Conservation (phyloP, 2,113 vertebrate genomes). For the Chinchilla lanigera region DNA sequence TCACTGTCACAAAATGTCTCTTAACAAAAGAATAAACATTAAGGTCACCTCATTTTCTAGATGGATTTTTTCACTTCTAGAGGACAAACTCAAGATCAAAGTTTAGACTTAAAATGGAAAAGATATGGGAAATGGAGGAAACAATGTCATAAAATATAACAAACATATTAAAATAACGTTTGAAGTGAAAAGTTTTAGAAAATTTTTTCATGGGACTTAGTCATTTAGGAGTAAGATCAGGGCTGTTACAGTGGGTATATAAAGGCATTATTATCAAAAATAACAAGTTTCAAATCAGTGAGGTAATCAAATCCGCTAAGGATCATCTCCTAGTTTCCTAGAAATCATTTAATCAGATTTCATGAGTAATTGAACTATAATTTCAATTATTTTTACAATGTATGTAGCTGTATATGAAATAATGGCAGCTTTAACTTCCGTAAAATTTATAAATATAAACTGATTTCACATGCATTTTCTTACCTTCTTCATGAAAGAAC, state of each 20-base stretch:
- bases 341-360: background rate
- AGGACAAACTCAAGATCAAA: conserved; percentile 23
- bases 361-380: background rate
- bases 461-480: background rate
- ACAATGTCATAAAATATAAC: background rate
- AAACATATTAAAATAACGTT: background rate
- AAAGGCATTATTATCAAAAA: conserved; percentile 26
- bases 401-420: background rate
- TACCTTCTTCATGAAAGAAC: background rate
- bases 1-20: background rate
- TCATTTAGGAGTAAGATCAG: conserved; percentile 22
- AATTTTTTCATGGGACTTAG: conserved; percentile 19
- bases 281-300: conserved; percentile 52
- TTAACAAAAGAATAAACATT: background rate
- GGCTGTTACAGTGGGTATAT: background rate
- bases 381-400: conserved; percentile 28
- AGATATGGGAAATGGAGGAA: background rate
- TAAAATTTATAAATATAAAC: background rate
- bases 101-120: background rate
- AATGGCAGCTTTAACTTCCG: background rate
- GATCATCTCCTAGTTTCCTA: background rate
- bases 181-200: conserved; percentile 4
- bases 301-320: conserved; percentile 14
- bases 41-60: background rate
- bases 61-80: background rate